A percentile compares a stretch with the other conserved stretches of the same genome.
phyloP scores from a whole-genome alignment of 2,888 invertebrate genomes.

The Autographa gamma region DNA sequence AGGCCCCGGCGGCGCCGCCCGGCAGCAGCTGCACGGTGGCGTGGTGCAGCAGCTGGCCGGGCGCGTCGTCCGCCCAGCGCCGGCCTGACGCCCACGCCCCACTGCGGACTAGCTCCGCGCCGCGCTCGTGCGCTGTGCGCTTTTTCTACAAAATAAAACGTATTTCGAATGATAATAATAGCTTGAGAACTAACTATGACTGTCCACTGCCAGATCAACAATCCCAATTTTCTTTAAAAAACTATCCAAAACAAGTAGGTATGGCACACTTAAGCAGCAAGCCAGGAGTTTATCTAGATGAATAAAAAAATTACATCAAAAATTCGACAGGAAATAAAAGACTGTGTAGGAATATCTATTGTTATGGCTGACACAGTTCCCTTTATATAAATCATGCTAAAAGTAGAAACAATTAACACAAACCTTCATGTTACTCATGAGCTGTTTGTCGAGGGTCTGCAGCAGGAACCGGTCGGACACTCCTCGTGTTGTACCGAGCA shows the following conservation, averaged over 20 bases:
- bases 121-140: conserved; percentile 95
- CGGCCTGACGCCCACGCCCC: conserved; percentile 93
- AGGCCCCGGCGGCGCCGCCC: conserved; percentile 98
- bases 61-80: conserved; percentile 94
- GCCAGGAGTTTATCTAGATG: too few species aligned
- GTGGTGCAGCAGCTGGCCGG: conserved; percentile 96
- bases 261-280: too few species aligned
- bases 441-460: conserved; percentile 99
- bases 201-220: too few species aligned
- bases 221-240: too few species aligned
- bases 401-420: not conserved
- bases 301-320: too few species aligned
- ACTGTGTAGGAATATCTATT: too few species aligned
- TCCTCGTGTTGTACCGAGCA: conserved; percentile 95
- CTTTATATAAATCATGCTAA: too few species aligned
- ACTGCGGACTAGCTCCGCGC: conserved; percentile 93
- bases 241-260: too few species aligned
- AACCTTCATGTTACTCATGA: conserved; percentile 98
- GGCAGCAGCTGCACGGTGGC: conserved; percentile 93
- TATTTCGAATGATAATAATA: too few species aligned
- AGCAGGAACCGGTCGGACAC: conserved; percentile 97
- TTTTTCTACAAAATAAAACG: conserved; percentile 87
- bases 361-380: too few species aligned
- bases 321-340: too few species aligned
- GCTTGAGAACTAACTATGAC: too few species aligned